phyloP scores from a whole-genome alignment of 2,113 vertebrate species.

The Cyphomyrus discorhynchus region DNA sequence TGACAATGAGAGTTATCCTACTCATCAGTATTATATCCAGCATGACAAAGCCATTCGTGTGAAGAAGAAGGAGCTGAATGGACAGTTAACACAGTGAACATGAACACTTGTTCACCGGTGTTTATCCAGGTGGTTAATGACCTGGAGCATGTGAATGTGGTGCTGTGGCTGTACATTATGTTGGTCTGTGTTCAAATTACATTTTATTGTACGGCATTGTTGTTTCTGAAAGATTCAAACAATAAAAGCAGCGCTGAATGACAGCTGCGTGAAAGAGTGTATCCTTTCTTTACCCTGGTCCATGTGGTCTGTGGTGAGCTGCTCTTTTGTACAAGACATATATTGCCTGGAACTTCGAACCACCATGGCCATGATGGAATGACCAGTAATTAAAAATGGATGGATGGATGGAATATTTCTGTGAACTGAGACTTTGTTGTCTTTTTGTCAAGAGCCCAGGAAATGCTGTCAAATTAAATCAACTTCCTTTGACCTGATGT shows the following conservation, averaged over 20 bases:
- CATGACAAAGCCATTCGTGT: not conserved
- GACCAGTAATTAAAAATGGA: not conserved
- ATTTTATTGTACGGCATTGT: slow-evolving; percentile 71
- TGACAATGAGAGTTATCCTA: not conserved
- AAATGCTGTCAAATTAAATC: not conserved
- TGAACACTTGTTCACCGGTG: not conserved
- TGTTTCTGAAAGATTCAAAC: slow-evolving; percentile 42
- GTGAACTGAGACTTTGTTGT: not conserved
- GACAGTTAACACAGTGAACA: not conserved
- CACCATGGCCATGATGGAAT: not conserved
- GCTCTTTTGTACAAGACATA: not conserved
- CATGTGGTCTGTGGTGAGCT: not conserved
- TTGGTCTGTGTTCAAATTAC: slow-evolving; percentile 43
- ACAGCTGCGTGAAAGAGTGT: slow-evolving; percentile 47
- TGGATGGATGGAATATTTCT: not conserved
- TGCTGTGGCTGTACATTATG: slow-evolving; percentile 63
- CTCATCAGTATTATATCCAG: not conserved
- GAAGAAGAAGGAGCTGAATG: not conserved
- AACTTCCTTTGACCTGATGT: not conserved
- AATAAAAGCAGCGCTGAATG: slow-evolving; percentile 48
- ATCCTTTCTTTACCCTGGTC: not conserved
- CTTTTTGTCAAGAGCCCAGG: not conserved
- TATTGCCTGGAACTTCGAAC: not conserved
- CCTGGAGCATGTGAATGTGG: slow-evolving; percentile 68
- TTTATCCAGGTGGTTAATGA: slow-evolving; percentile 9